A percentile compares a stretch with the other conserved stretches of the same genome.
These are phyloP conservation scores for Theristus sp. DNA, from an alignment of 2,888 invertebrate species.

Conservation along the genomic window DNA sequence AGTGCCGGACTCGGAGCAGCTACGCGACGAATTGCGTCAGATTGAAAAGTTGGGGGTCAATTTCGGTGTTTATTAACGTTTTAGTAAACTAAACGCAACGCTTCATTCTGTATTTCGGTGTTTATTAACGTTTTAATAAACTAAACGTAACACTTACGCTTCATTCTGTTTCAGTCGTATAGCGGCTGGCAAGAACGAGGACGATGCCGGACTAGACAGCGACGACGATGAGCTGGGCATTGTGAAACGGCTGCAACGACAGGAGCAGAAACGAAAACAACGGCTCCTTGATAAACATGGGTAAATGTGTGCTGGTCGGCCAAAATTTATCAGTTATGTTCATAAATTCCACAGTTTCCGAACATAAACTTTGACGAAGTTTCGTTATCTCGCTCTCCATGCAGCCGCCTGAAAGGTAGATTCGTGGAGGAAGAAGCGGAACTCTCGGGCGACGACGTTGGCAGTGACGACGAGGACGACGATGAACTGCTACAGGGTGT, in stretches of 20 bases:
- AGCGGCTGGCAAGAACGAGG: neutral
- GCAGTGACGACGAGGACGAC: constrained; percentile 50
- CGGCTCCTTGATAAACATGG: neutral
- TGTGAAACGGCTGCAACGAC: neutral
- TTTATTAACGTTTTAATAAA: too few relatives aligned
- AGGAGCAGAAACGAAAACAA: neutral
- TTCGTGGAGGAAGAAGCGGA: constrained; percentile 81
- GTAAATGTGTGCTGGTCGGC: neutral
- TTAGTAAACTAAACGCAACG: too few relatives aligned
- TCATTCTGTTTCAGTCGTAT: neutral
- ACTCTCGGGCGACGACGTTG: constrained; percentile 72
- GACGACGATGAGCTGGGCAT: neutral
- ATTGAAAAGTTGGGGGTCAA: neutral
- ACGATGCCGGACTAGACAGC: neutral
- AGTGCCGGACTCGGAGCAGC: neutral
- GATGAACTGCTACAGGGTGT: neutral
- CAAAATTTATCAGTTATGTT: neutral
- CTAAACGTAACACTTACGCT: too few relatives aligned
- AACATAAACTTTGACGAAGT: too few relatives aligned
- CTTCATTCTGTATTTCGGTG: too few relatives aligned
- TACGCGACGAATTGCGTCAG: neutral
- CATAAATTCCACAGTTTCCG: too few relatives aligned
- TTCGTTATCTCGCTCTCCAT: too few relatives aligned
- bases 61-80: neutral
- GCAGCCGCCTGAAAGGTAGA: constrained; percentile 33